Conservation (phyloP, 1,140 invertebrate genomes). For the Chymomyza costata region DNA sequence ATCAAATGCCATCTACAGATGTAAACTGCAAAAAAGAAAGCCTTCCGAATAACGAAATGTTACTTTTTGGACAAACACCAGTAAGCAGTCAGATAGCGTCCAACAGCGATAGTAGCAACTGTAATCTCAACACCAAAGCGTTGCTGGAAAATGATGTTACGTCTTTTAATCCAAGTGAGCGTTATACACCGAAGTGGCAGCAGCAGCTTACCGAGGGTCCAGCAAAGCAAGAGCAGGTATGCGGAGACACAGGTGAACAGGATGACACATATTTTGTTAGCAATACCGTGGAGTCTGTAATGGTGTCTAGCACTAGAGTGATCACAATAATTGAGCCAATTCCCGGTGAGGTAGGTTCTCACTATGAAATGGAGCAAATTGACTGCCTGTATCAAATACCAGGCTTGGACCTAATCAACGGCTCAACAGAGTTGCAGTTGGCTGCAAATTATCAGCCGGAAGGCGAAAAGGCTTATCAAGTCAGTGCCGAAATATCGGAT, state of each 20-base stretch:
- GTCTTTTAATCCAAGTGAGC: neutral
- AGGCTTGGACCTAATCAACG: neutral
- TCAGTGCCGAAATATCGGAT: too few relatives aligned
- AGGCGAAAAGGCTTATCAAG: too few relatives aligned
- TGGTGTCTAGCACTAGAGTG: neutral
- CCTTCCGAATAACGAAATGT: too few relatives aligned
- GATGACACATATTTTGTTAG: constrained; percentile 7
- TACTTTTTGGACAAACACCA: constrained; percentile 7
- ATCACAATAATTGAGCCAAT: neutral
- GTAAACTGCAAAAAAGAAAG: too few relatives aligned
- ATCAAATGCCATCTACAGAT: too few relatives aligned
- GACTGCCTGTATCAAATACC: neutral
- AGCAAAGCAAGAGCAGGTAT: too few relatives aligned
- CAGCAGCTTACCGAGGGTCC: too few relatives aligned
- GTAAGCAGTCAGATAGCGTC: neutral
- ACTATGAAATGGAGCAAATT: neutral
- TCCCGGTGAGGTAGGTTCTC: neutral
- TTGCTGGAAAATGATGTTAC: neutral
- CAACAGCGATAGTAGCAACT: neutral
- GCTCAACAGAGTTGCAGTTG: too few relatives aligned
- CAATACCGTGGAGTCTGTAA: constrained; percentile 2
- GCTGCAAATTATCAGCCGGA: too few relatives aligned
- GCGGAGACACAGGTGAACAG: neutral
- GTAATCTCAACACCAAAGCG: neutral
- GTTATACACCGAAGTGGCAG: neutral